These are phyloP conservation scores for Ageneiosus marmoratus DNA, from an alignment of 2,113 vertebrate species.

Conservation along the genomic window DNA sequence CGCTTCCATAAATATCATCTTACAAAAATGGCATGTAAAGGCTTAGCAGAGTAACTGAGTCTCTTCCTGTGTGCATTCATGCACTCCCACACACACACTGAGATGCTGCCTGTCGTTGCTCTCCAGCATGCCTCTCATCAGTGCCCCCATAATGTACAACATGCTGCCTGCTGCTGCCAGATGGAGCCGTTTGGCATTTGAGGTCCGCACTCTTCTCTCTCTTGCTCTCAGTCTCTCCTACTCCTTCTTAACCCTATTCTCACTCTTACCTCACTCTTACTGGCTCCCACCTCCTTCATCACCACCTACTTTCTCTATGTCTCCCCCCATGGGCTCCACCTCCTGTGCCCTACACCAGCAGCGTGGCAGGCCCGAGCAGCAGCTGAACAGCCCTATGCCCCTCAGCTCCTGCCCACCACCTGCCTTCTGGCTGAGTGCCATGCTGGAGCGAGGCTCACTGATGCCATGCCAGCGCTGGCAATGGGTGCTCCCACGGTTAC, in stretches of 20 bases:
- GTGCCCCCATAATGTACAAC: conserved; percentile 49
- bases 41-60: conserved; percentile 37
- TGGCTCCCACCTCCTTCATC: not conserved
- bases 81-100: conserved; percentile 38
- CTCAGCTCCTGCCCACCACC: conserved; percentile 43
- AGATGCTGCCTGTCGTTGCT: conserved; percentile 42
- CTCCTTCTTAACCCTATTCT: not conserved
- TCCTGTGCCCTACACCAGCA: conserved; percentile 40
- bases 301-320: not conserved
- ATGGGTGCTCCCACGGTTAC: conserved; percentile 16
- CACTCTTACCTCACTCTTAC: not conserved
- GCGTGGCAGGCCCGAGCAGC: conserved; percentile 41
- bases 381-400: conserved; percentile 42
- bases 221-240: not conserved
- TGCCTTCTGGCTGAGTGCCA: conserved; percentile 49
- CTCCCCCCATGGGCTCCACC: not conserved
- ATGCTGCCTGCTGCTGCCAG: conserved; percentile 56
- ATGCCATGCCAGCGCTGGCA: conserved; percentile 39
- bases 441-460: conserved; percentile 34
- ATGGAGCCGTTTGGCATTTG: conserved; percentile 61
- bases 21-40: conserved; percentile 31
- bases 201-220: conserved; percentile 51
- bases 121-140: conserved; percentile 46
- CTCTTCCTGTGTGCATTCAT: conserved; percentile 30
- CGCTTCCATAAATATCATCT: conserved; percentile 45